Conservation (phyloP, 2,888 invertebrate genomes). For the Amphimallon solstitiale region DNA sequence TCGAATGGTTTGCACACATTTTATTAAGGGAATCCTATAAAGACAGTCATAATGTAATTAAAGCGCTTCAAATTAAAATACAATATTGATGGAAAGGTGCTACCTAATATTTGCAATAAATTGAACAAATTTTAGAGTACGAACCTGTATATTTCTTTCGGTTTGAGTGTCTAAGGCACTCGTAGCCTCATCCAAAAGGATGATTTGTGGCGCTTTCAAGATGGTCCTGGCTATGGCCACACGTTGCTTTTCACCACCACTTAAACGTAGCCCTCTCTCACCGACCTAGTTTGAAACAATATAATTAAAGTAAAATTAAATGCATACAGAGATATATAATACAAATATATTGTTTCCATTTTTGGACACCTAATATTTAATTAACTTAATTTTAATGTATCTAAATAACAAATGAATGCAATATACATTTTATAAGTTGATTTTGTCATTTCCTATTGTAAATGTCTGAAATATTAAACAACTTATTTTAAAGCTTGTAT, state of each 20-base stretch:
- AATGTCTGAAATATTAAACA: no score
- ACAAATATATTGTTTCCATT: no score
- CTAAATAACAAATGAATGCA: no score
- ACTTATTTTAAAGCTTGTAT: no score
- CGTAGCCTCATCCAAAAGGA: constrained; percentile 94
- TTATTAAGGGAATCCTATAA: constrained; percentile 75
- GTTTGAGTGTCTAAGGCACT: constrained; percentile 96
- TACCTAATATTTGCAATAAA: not conserved
- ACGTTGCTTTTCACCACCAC: constrained; percentile 97
- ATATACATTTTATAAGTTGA: no score
- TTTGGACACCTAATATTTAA: no score
- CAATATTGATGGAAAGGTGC: not conserved
- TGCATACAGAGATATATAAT: not conserved
- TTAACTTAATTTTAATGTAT: no score
- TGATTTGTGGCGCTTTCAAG: constrained; percentile 89
- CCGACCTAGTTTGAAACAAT: constrained; percentile 74
- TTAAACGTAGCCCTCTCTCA: constrained; percentile 92
- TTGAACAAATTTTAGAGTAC: not conserved
- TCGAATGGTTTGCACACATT: constrained; percentile 88
- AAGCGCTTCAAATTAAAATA: not conserved
- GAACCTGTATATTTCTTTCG: constrained; percentile 86
- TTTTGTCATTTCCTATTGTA: no score
- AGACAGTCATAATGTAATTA: not conserved
- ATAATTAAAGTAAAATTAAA: not conserved
- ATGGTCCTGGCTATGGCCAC: constrained; percentile 97